Evolutionary conservation across 2,797 vertebrate species (phyloP).

Genomic region (Sus cebifrons): DNA sequence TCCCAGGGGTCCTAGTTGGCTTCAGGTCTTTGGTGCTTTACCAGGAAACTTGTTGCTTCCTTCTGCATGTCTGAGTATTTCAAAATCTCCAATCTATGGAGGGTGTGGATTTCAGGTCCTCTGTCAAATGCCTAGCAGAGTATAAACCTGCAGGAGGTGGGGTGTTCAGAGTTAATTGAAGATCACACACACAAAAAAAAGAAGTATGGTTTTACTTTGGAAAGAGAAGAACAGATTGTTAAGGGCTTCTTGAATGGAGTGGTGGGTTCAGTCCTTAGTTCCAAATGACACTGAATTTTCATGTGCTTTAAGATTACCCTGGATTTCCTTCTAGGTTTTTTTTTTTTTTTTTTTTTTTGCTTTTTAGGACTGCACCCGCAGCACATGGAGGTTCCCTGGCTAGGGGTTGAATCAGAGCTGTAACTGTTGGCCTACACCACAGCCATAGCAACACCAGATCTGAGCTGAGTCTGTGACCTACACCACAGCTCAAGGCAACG

Average conservation of each 20-base stretch:
- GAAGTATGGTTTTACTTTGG: slow-evolving; percentile 66
- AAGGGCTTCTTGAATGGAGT: slow-evolving; percentile 45
- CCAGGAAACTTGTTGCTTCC: not conserved
- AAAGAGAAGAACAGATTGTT: slow-evolving; percentile 66
- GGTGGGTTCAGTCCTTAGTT: slow-evolving; percentile 67
- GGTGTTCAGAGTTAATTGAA: slow-evolving; percentile 42
- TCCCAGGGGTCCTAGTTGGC: slow-evolving; percentile 33
- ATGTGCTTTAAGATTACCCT: not conserved
- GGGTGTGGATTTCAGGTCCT: slow-evolving; percentile 44
- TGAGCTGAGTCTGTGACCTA: too few relatives aligned
- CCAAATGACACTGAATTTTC: slow-evolving; percentile 65
- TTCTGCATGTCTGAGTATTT: not conserved
- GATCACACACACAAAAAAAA: slow-evolving; percentile 32
- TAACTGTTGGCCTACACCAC: too few relatives aligned
- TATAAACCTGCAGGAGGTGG: slow-evolving; percentile 60
- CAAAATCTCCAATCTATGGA: slow-evolving; percentile 61
- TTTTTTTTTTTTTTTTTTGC: too few relatives aligned
- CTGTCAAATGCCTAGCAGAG: slow-evolving; percentile 33
- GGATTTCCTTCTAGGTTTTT: slow-evolving; percentile 49
- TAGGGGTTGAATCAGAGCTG: too few relatives aligned
- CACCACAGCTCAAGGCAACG: too few relatives aligned
- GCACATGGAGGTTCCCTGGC: too few relatives aligned
- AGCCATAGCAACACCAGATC: too few relatives aligned
- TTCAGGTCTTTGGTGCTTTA: slow-evolving; percentile 39
- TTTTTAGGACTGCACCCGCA: too few relatives aligned